Evolutionary conservation across 2,113 vertebrate genomes (phyloP).

Genomic region (Stercorarius parasiticus): DNA sequence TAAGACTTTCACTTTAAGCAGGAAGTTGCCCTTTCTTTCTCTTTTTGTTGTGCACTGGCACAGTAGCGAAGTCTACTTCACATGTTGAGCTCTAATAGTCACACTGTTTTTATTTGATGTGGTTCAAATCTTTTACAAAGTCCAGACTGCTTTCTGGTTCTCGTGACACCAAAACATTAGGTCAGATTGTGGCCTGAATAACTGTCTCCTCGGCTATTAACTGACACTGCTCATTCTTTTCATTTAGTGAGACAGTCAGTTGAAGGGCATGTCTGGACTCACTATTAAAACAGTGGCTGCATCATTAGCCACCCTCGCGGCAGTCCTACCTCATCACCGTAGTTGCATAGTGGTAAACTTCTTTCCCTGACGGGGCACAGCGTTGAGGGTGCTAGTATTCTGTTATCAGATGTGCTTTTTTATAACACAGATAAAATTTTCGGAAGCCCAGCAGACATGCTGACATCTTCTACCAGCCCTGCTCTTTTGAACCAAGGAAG

Average conservation of each 20-base stretch:
- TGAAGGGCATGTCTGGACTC: not conserved
- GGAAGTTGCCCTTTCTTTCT: not conserved
- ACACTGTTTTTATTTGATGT: conserved; percentile 2
- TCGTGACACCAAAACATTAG: not conserved
- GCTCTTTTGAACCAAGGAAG: not conserved
- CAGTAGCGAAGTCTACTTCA: not conserved
- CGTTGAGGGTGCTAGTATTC: not conserved
- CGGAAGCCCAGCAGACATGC: not conserved
- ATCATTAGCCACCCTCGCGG: not conserved
- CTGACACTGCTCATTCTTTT: not conserved
- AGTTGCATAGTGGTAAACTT: not conserved
- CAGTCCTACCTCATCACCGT: not conserved
- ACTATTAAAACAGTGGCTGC: not conserved
- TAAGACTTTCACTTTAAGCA: not conserved
- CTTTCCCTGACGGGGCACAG: not conserved
- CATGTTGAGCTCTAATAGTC: not conserved
- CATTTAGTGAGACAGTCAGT: not conserved
- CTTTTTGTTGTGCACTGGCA: not conserved
- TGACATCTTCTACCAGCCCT: not conserved
- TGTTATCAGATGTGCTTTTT: not conserved
- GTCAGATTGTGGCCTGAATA: conserved; percentile 30
- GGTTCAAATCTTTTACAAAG: not conserved
- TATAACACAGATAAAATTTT: not conserved
- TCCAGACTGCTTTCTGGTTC: not conserved
- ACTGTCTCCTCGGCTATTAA: not conserved